Evolutionary conservation across 2,113 vertebrate genomes (phyloP).

Genomic region (Cyprinus carpio): DNA sequence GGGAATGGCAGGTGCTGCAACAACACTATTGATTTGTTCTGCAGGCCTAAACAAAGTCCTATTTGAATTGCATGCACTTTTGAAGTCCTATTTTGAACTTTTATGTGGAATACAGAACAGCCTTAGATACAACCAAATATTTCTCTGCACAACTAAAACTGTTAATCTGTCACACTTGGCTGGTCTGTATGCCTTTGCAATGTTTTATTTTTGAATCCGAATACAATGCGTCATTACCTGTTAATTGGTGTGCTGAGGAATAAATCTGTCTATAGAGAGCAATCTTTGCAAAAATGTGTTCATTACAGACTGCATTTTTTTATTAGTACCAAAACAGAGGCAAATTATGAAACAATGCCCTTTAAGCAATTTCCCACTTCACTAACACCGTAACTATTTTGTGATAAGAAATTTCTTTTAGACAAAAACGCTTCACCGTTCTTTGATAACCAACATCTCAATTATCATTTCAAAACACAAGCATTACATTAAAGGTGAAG

Average conservation of each 20-base stretch:
- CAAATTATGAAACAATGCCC: neutral
- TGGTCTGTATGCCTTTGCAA: neutral
- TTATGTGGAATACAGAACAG: neutral
- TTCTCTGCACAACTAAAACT: neutral
- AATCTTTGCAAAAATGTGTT: neutral
- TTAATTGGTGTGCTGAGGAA: constrained; percentile 10
- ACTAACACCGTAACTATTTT: neutral
- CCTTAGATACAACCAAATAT: neutral
- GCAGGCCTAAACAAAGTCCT: neutral
- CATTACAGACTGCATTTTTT: neutral
- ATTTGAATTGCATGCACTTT: neutral
- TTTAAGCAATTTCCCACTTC: constrained; percentile 20
- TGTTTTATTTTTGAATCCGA: neutral
- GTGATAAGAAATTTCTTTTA: neutral
- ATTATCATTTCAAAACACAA: neutral
- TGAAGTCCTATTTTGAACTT: no score
- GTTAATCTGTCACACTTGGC: neutral
- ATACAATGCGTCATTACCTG: neutral
- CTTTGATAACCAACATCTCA: neutral
- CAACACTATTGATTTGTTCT: constrained; percentile 18
- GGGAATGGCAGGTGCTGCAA: neutral
- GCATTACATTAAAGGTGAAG: neutral
- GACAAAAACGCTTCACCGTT: neutral
- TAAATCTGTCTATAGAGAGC: neutral
- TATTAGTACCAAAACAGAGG: neutral